Percentiles rank a stretch among this genome's conserved stretches.
Evolutionary conservation across 2,797 vertebrate species (phyloP).

Genomic region (Alcedo quadribrachys): DNA sequence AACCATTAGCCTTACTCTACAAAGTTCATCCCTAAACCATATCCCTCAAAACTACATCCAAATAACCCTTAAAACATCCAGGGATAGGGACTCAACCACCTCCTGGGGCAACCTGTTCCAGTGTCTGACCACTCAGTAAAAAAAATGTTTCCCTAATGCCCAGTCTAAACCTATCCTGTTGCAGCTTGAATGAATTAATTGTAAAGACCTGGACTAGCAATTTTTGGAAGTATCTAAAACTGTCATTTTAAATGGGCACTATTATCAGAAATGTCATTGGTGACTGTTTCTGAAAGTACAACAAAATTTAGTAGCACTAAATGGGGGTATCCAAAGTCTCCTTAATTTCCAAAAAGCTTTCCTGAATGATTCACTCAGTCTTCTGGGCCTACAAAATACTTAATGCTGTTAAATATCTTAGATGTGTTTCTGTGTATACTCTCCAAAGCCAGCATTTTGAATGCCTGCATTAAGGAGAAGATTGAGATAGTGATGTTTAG

Average conservation of each 20-base stretch:
- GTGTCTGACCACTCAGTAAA: no score
- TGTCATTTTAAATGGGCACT: not conserved
- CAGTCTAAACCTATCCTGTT: no score
- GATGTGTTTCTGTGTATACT: not conserved
- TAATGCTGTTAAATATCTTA: not conserved
- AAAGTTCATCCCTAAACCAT: no score
- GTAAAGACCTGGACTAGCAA: not conserved
- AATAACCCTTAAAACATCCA: no score
- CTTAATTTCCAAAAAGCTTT: not conserved
- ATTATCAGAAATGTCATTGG: not conserved
- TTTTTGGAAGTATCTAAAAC: not conserved
- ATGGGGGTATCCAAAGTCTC: not conserved
- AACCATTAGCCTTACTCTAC: no score
- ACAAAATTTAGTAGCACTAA: not conserved
- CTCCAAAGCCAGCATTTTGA: not conserved
- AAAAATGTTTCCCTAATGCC: no score
- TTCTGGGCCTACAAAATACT: not conserved
- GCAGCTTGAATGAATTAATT: no score
- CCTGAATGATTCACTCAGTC: not conserved
- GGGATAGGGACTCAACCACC: no score
- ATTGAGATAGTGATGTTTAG: not conserved
- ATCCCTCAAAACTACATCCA: no score
- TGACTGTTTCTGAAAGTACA: not conserved
- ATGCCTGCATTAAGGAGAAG: not conserved
- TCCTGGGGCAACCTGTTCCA: no score